These are phyloP conservation scores for Tychaedon coryphoeus DNA, from an alignment of 2,113 vertebrate genomes.

Conservation along the genomic window DNA sequence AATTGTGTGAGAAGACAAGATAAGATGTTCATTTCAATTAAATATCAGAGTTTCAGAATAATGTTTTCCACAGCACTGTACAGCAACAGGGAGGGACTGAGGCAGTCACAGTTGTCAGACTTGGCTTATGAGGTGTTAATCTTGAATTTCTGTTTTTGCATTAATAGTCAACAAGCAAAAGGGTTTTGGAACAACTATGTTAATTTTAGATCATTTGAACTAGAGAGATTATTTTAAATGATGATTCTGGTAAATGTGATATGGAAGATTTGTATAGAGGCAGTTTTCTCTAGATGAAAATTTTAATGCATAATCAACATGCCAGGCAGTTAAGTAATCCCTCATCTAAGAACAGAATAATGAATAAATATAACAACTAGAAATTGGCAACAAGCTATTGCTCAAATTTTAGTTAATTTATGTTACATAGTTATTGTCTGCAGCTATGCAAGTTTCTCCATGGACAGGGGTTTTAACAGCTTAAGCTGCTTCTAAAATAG, in stretches of 20 bases:
- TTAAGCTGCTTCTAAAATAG: slow-evolving; percentile 42
- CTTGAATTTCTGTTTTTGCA: background rate
- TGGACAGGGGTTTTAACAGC: slow-evolving; percentile 41
- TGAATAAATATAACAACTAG: background rate
- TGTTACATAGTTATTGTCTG: background rate
- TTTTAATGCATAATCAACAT: background rate
- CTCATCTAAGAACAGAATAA: background rate
- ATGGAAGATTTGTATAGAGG: background rate
- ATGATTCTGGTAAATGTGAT: background rate
- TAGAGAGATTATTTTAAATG: background rate
- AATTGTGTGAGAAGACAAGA: background rate
- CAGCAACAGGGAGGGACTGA: background rate
- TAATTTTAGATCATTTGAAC: slow-evolving; percentile 26
- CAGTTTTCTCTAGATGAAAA: slow-evolving; percentile 25
- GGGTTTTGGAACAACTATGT: background rate
- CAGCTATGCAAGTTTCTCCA: background rate
- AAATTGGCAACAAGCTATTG: background rate
- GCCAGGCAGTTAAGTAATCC: slow-evolving; percentile 6
- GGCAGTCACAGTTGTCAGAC: background rate
- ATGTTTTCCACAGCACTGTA: background rate
- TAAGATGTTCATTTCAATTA: background rate
- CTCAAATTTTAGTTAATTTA: background rate
- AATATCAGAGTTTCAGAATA: background rate
- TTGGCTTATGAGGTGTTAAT: background rate
- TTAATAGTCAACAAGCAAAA: background rate